Evolutionary conservation across 2,797 vertebrate species (phyloP).

Genomic region (Gambusia yucatana): DNA sequence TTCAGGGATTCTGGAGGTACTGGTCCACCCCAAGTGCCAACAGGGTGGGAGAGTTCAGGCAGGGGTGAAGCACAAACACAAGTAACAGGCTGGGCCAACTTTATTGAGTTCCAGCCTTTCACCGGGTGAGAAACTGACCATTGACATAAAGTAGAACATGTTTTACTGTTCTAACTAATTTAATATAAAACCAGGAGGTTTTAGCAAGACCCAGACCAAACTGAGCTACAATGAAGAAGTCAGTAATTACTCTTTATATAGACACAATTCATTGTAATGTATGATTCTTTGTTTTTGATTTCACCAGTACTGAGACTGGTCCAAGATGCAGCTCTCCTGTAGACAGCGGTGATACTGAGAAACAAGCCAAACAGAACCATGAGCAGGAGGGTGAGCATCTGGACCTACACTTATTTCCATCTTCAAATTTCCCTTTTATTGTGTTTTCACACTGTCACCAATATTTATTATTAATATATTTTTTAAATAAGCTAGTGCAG

Average conservation of each 20-base stretch:
- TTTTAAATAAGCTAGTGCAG: no score
- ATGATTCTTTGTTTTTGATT: background rate
- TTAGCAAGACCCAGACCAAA: background rate
- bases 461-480: no score
- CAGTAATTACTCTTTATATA: background rate
- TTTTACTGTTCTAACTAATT: background rate
- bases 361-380: slow-evolving; percentile 75
- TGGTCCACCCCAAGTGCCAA: slow-evolving; percentile 73
- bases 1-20: slow-evolving; percentile 83
- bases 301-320: slow-evolving; percentile 82
- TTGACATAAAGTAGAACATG: background rate
- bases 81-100: slow-evolving; percentile 90
- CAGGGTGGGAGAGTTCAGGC: slow-evolving; percentile 79
- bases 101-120: slow-evolving; percentile 93
- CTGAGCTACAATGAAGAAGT: background rate
- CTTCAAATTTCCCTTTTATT: background rate
- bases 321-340: slow-evolving; percentile 88
- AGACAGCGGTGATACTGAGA: slow-evolving; percentile 55
- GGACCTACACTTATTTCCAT: background rate
- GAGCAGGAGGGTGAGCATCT: slow-evolving; percentile 80
- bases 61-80: slow-evolving; percentile 63
- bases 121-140: slow-evolving; percentile 82
- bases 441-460: background rate
- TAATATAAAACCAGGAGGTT: background rate
- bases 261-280: background rate